Base-by-base conservation (phyloP, 2,113 vertebrate species). In the Hypocryptadius cinnamomeus region DNA sequence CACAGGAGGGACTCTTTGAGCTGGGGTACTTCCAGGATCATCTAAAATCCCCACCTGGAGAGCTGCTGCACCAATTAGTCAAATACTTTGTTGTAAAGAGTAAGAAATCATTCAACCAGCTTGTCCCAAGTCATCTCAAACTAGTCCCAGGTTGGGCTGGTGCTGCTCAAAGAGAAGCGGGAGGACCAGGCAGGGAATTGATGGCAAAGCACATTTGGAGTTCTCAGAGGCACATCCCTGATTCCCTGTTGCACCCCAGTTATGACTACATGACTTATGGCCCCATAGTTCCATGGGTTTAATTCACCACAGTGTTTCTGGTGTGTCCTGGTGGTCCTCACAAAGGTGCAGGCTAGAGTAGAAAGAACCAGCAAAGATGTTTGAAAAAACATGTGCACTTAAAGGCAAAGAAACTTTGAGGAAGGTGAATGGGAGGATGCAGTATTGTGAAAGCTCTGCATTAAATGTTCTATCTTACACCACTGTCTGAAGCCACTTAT, bases 311-410 rank as follows among this genome's bases (percentile, higher is more conserved):
- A 7, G 24, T 8, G 22, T 47, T 92, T 51, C 33, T 42, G 10
- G 1, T 50, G 15, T 53, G 13, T n/a, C 10, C 7, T 40, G 6
- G 11, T n/a, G 5, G 16, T 42, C 37, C 66, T 12, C n/a, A 25
- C 3, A 37, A 40, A 56, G 8, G 12, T 23, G 23, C 9, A 59
- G 18, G 3, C 30, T 2, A 9, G 11, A 73, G 24, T 5, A 71
- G 15, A 87, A 85, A 54, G 8, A 5, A 23, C 6, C 35, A 72
- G 22, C 9, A 51, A 56, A 89, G 10, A 8, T 22, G 3, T 44
- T n/a, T 39, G 10, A 35, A 51, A 8, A 82, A 15, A 11, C 4
- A 1, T 0, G 0, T 66, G 25, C 4, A 11, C 8, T 37, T 39
- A 51, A 57, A 63, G 6, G 8, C 4, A 2, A 70, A 53, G 68